These are phyloP conservation scores for Sinocyclocheilus grahami DNA, from an alignment of 2,113 vertebrate species.

Conservation along the genomic window DNA sequence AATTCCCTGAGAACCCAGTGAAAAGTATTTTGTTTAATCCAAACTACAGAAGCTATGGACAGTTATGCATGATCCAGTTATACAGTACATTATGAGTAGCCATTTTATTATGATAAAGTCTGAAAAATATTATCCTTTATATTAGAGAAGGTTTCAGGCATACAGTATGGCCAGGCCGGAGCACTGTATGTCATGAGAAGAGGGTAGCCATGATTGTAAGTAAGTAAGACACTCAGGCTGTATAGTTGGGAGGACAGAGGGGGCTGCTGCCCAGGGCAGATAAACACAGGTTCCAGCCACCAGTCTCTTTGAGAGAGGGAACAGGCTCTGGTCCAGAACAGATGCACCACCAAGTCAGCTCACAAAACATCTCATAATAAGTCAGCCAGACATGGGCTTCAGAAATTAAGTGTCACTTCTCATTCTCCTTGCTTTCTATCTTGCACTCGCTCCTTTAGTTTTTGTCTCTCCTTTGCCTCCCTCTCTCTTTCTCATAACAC, in stretches of 20 bases:
- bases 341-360: slow-evolving; percentile 75
- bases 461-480: slow-evolving; percentile 30
- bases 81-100: background rate
- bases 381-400: slow-evolving; percentile 76
- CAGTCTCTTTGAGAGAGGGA: slow-evolving; percentile 63
- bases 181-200: slow-evolving; percentile 43
- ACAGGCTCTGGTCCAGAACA: slow-evolving; percentile 69
- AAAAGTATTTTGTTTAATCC: background rate
- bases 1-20: background rate
- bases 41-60: background rate
- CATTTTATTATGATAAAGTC: background rate
- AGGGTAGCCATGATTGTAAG: slow-evolving; percentile 47
- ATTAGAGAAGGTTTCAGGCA: slow-evolving; percentile 1
- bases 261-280: slow-evolving; percentile 69
- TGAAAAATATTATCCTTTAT: background rate
- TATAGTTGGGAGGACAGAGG: slow-evolving; percentile 64
- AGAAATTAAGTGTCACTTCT: slow-evolving; percentile 83
- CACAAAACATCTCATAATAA: slow-evolving; percentile 81
- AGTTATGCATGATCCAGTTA: background rate
- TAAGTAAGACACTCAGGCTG: slow-evolving; percentile 49
- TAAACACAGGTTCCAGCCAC: slow-evolving; percentile 71
- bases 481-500: slow-evolving; percentile 28
- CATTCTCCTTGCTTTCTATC: slow-evolving; percentile 78
- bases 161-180: slow-evolving; percentile 17
- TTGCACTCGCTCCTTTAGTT: slow-evolving; percentile 54